Evolutionary conservation across 1,140 invertebrate genomes (phyloP).

Genomic region (Trissolcus basalis): DNA sequence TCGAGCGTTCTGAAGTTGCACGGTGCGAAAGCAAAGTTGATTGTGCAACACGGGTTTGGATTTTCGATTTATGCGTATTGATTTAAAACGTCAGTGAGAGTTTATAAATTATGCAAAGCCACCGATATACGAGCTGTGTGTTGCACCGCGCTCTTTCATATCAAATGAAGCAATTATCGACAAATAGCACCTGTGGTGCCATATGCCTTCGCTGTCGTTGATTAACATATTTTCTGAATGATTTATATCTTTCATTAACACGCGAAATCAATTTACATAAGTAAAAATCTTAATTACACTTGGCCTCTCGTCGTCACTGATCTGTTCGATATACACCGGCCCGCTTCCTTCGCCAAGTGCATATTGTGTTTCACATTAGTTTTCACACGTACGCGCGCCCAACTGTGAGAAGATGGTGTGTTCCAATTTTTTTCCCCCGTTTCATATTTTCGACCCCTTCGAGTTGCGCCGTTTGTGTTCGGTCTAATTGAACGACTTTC

Average conservation of each 20-base stretch:
- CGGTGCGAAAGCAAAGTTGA: too few species aligned
- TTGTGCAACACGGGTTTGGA: not conserved
- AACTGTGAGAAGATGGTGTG: not conserved
- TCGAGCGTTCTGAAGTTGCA: too few species aligned
- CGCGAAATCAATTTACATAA: constrained; percentile 50
- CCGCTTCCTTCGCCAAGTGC: constrained; percentile 3
- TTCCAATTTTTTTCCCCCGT: not conserved
- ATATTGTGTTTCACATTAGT: constrained; percentile 12
- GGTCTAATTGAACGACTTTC: too few species aligned
- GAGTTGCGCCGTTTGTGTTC: too few species aligned
- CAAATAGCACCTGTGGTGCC: constrained; percentile 48
- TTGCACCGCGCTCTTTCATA: constrained; percentile 33
- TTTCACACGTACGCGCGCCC: not conserved
- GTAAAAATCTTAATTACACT: constrained; percentile 44
- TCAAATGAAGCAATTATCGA: constrained; percentile 52
- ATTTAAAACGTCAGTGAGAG: constrained; percentile 21
- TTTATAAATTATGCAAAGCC: constrained; percentile 45
- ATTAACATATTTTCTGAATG: constrained; percentile 46
- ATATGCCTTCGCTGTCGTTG: constrained; percentile 22
- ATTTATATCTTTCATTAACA: constrained; percentile 39
- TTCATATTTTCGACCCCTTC: too few species aligned
- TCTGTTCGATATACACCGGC: constrained; percentile 4
- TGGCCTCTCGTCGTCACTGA: constrained; percentile 5
- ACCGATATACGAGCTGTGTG: not conserved
- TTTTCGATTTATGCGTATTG: constrained; percentile 35